Percentiles rank a stretch among this genome's conserved stretches.
These are phyloP conservation scores for Cottoperca gobio DNA, from an alignment of 2,797 vertebrate genomes.

Conservation along the genomic window DNA sequence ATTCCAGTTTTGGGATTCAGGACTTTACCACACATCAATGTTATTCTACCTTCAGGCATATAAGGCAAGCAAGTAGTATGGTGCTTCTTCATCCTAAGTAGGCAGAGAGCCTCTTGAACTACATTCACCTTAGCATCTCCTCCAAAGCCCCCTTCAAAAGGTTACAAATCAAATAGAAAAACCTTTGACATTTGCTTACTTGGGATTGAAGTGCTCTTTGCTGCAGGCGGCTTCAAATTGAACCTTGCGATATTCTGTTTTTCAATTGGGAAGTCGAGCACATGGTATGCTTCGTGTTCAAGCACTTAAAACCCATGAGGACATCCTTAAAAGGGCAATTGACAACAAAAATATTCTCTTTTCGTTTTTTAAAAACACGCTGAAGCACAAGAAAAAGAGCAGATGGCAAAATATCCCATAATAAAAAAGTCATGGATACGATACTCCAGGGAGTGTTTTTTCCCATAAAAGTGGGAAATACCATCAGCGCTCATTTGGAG, in stretches of 20 bases:
- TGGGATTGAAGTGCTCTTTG: slow-evolving; percentile 19
- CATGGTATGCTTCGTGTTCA: background rate
- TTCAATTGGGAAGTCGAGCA: background rate
- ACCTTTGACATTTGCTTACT: slow-evolving; percentile 31
- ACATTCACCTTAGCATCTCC: slow-evolving; percentile 13
- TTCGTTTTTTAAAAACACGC: background rate
- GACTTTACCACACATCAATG: slow-evolving; percentile 3
- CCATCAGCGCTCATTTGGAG: background rate
- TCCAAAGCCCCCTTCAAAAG: slow-evolving; percentile 17
- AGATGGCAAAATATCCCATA: background rate
- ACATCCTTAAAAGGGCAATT: background rate
- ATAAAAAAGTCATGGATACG: too few relatives aligned
- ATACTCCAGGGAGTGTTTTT: background rate
- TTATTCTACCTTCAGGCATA: slow-evolving; percentile 17
- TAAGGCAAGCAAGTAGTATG: background rate
- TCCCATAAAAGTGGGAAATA: background rate
- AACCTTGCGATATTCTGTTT: slow-evolving; percentile 16
- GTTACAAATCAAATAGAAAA: slow-evolving; percentile 20
- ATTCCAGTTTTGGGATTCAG: slow-evolving; percentile 6
- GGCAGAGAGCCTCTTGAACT: slow-evolving; percentile 3
- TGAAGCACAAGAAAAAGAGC: background rate
- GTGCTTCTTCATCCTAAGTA: slow-evolving; percentile 11
- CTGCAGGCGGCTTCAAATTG: slow-evolving; percentile 1
- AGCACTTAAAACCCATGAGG: background rate
- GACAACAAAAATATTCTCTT: background rate